These are phyloP conservation scores for Chaetodon trifasciatus DNA, from an alignment of 2,797 vertebrate genomes.

Conservation along the genomic window DNA sequence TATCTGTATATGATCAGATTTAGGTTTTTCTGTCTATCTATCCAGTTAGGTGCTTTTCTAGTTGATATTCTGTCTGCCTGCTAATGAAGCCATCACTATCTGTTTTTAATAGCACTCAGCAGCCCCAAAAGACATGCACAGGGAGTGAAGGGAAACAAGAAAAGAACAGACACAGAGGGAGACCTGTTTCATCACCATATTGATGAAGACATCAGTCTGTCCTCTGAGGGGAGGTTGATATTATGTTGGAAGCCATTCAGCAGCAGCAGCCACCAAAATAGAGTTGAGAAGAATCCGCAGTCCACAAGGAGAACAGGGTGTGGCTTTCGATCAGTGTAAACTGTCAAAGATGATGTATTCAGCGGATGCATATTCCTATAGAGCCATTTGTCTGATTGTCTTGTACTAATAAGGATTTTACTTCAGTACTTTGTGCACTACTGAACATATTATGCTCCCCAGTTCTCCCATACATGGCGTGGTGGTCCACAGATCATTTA, in stretches of 20 bases:
- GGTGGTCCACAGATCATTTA: neutral
- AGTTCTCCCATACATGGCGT: too few relatives aligned
- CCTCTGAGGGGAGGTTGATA: constrained; percentile 43
- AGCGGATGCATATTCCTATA: neutral
- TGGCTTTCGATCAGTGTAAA: neutral
- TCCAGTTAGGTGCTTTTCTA: constrained; percentile 8
- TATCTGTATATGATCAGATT: neutral
- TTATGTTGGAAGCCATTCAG: constrained; percentile 30
- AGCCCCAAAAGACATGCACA: constrained; percentile 22
- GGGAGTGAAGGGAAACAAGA: constrained; percentile 26
- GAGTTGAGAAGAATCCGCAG: neutral
- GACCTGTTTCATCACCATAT: constrained; percentile 34
- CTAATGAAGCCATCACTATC: constrained; percentile 45
- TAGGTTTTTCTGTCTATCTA: neutral
- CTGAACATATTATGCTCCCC: neutral
- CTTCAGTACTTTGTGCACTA: neutral
- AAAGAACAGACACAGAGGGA: constrained; percentile 30
- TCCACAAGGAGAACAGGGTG: neutral
- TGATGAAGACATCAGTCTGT: constrained; percentile 55
- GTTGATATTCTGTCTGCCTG: constrained; percentile 22
- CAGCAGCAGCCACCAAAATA: neutral
- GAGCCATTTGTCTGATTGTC: neutral
- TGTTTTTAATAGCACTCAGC: constrained; percentile 22
- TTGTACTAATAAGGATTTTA: constrained; percentile 5
- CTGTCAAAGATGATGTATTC: neutral